phyloP scores from a whole-genome alignment of 2,888 invertebrate species.

The Sycophila texana region DNA sequence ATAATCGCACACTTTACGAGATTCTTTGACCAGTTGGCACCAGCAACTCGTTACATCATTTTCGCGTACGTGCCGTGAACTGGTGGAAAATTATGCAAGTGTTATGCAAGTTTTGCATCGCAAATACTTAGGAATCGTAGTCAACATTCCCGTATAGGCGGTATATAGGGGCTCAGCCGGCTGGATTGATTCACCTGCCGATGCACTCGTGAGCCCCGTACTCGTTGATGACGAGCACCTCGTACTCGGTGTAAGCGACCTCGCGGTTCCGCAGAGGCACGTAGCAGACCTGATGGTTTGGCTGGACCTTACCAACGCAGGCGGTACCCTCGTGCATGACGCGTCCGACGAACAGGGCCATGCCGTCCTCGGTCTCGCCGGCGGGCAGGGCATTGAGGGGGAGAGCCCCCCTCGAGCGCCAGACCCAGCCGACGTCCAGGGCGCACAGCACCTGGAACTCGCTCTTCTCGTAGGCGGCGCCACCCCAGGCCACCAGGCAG shows the following conservation, averaged over 20 bases:
- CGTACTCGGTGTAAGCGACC: slow-evolving; percentile 64
- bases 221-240: slow-evolving; percentile 68
- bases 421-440: slow-evolving; percentile 66
- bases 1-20: too few relatives aligned
- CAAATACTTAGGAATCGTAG: too few relatives aligned
- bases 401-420: slow-evolving; percentile 66
- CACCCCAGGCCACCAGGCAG: slow-evolving; percentile 64
- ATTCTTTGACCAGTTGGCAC: too few relatives aligned
- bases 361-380: slow-evolving; percentile 67
- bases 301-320: slow-evolving; percentile 69
- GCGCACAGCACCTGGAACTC: slow-evolving; percentile 67
- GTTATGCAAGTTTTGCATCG: too few relatives aligned
- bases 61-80: too few relatives aligned
- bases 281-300: slow-evolving; percentile 68
- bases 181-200: slow-evolving; percentile 59
- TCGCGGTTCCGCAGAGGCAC: slow-evolving; percentile 66
- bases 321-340: slow-evolving; percentile 65
- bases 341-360: slow-evolving; percentile 67
- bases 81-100: too few relatives aligned
- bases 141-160: too few relatives aligned
- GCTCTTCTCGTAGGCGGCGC: slow-evolving; percentile 60
- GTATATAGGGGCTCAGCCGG: too few relatives aligned
- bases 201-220: slow-evolving; percentile 61
- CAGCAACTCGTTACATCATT: too few relatives aligned
- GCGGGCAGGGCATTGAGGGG: slow-evolving; percentile 70